Base-by-base conservation (phyloP, 35 echinoderm and acorn worm genomes). In the Ophiothrix spiculata region DNA sequence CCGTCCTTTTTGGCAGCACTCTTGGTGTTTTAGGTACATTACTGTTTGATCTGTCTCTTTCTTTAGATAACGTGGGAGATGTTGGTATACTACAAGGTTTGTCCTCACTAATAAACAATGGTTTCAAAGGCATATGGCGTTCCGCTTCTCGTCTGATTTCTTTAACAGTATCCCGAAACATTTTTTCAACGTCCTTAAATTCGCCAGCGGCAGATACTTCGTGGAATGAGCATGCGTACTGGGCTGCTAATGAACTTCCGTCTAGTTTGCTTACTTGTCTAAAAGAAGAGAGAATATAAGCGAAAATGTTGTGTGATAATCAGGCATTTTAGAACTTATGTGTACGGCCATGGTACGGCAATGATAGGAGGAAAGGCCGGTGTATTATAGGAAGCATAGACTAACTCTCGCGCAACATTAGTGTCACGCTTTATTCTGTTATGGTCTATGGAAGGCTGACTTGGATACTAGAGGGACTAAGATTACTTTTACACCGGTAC, bases 261-360 rank as follows among this genome's bases (percentile, higher is more conserved):
- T 99, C 96, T 37, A 91, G 41, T 77, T 99, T 99, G 73, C 96
- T 99, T 31, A 99, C 96, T 99, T 99, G 96, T 37, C 96, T 99
- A 75, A 75, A 3, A 32, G 74, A 56, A 29, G 80, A 39, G 83
- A n/a, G 38, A 90, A 32, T 37, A 86, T 25, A 31, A 33, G n/a
- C n/a, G n/a, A n/a, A n/a, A n/a, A n/a, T n/a, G n/a, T n/a, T n/a
- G n/a, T n/a, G n/a, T n/a, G n/a, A n/a, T n/a, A n/a, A n/a, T n/a
- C n/a, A n/a, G n/a, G n/a, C n/a, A n/a, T n/a, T n/a, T n/a, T n/a
- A n/a, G n/a, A n/a, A n/a, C n/a, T n/a, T n/a, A n/a, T n/a, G n/a
- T n/a, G n/a, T n/a, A n/a, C n/a, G n/a, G n/a, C n/a, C n/a, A n/a
- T n/a, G n/a, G n/a, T n/a, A n/a, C n/a, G n/a, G n/a, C n/a, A n/a